Evolutionary conservation across 2,797 vertebrate genomes (phyloP), one percentile per base, ranked within the genome.

Genomic region (Podargus strigoides): DNA sequence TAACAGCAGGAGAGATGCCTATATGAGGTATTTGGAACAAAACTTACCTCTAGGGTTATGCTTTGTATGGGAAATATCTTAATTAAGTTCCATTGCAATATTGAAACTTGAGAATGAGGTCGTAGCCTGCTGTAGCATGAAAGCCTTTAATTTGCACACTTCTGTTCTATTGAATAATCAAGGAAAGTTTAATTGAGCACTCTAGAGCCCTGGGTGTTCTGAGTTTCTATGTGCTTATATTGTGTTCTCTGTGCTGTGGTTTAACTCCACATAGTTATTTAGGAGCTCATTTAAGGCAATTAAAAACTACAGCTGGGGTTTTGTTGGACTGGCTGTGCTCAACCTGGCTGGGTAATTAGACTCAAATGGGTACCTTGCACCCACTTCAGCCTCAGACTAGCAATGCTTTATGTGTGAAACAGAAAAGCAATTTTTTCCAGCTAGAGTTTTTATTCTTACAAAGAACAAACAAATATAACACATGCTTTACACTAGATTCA

Each of bases 121-220:
- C 4, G n/a, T 92, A 94, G 95, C 89, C 91, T 88, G 89, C 94
- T 96, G 85, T 79, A 96, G 70, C 85, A 91, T 76, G 77, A 96
- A 97, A 96, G 94, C 80, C 94, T 96, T 93, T 95, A 96, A 96
- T 97, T 90, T 94, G 85, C 93, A 91, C 85, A 87, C 91, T 96
- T 97, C 80, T 94, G 55, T 94, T 94, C 89, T 95, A 90, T 82
- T 95, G 91, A 95, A 95, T 95, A 96, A 96, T 97, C 95, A 94
- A 90, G 93, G 41, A 82, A 95, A 94, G 74, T 94, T 94, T 93
- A 96, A 96, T 90, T 94, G 93, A 95, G 63, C 83, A 90, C 93
- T 94, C 87, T 44, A 73, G 74, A 95, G 82, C 89, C 66, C 76
- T 88, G 53, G 56, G 89, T 95, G 83, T 73, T 96, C 83, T 74